Evolutionary conservation across 2,113 vertebrate genomes (phyloP), one percentile per base, ranked within the genome.

Genomic region (Lepisosteus osseus): DNA sequence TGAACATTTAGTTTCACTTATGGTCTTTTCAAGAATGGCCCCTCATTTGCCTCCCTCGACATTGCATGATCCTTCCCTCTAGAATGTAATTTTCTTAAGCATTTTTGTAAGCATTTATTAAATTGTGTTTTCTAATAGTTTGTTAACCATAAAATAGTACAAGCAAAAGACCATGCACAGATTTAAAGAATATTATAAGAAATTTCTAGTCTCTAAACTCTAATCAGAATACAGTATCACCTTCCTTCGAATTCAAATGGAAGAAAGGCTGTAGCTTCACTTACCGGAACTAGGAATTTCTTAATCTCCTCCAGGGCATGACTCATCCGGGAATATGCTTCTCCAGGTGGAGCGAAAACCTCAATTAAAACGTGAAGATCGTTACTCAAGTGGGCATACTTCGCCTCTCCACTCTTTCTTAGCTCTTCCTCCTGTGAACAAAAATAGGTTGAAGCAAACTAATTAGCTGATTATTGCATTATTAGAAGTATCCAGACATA

Each of bases 311-410:
- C 97, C 90, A 99, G 84, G 71, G 96, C 97, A 74, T 98, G 97
- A 90, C 97, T 99, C 97, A 99, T 99, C 41, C 97, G 95, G 86
- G 96, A 98, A 90, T 99, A 98, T 1, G 97, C 97, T 84, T 99
- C 97, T 79, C 97, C 97, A 63, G 97, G 96, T 74, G 97, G 97
- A 82, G 96, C 97, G 78, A 99, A 99, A 79, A 99, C 97, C 92
- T 99, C 97, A 89, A 99, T 99, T 91, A 99, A 92, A 82, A 99
- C 97, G 0, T 99, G 97, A 71, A 99, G 96, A 85, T 99, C 97
- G 44, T 98, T 95, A 85, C 93, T 96, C 92, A 99, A 91, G 88
- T 99, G 97, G 2, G 92, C 91, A 0, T 98, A 98, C 86, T 99
- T 99, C 80, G 95, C 94, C 88, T 99, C 97, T 54, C 96, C 95